These are phyloP conservation scores for Ceraclea dissimilis DNA, from an alignment of 2,888 invertebrate genomes.

Conservation along the genomic window DNA sequence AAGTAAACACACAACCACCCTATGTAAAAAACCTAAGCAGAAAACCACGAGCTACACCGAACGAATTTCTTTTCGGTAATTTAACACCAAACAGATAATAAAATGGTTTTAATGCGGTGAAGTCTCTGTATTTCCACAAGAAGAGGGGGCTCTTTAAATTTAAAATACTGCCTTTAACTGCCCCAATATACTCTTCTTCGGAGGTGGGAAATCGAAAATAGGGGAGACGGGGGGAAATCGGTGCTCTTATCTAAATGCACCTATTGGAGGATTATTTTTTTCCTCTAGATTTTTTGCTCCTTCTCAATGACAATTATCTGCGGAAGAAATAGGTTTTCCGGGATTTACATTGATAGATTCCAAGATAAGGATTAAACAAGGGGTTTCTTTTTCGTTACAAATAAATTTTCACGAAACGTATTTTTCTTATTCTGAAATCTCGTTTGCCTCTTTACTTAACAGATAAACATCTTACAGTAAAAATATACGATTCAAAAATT, in stretches of 20 bases:
- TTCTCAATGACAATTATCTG: not conserved
- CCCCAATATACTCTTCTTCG: not conserved
- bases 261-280: constrained; percentile 25
- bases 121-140: constrained; percentile 20
- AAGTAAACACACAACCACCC: no score
- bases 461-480: not conserved
- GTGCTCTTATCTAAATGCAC: constrained; percentile 24
- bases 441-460: not conserved
- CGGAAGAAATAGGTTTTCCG: constrained; percentile 4
- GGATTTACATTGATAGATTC: constrained; percentile 14
- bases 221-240: constrained; percentile 1
- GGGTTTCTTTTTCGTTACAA: not conserved
- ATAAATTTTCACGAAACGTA: no score
- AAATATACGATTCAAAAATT: not conserved
- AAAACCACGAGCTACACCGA: constrained; percentile 20
- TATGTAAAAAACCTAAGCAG: constrained; percentile 11
- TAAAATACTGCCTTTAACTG: constrained; percentile 25
- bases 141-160: constrained; percentile 24
- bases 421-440: not conserved
- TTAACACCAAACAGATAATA: constrained; percentile 50
- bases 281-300: constrained; percentile 15
- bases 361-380: not conserved
- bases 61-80: constrained; percentile 48
- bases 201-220: not conserved
- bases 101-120: constrained; percentile 44